Evolutionary conservation across 2,888 invertebrate genomes (phyloP).

Genomic region (Molanna angustata): DNA sequence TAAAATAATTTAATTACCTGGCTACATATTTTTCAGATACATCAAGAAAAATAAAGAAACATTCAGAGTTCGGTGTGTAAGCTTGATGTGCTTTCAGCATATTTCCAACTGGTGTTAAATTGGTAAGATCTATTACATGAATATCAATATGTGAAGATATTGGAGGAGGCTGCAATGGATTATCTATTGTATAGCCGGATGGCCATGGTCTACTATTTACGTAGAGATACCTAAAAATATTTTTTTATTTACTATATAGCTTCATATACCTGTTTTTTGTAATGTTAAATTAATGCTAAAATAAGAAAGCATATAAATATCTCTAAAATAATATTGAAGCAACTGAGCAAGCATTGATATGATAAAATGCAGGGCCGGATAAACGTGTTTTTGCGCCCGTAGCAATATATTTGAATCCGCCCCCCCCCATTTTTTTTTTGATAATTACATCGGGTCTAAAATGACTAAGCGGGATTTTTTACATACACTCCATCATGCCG

Average conservation of each 20-base stretch:
- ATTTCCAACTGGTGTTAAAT: constrained; percentile 71
- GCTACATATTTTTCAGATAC: constrained; percentile 80
- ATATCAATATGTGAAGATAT: constrained; percentile 86
- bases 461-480: too few species aligned
- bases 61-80: constrained; percentile 80
- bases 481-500: too few species aligned
- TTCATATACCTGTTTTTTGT: not conserved
- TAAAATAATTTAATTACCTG: constrained; percentile 57
- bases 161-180: constrained; percentile 77
- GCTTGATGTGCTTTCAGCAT: constrained; percentile 78
- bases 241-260: not conserved
- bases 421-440: too few species aligned
- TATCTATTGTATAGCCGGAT: constrained; percentile 66
- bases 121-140: constrained; percentile 79
- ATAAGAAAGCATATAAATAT: too few species aligned
- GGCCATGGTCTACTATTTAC: constrained; percentile 85
- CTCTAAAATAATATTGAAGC: too few species aligned
- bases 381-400: too few species aligned
- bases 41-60: constrained; percentile 83
- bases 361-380: too few species aligned
- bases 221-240: constrained; percentile 63
- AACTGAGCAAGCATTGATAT: too few species aligned
- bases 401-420: too few species aligned
- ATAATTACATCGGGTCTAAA: too few species aligned
- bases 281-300: not conserved